phyloP scores from a whole-genome alignment of 2,797 vertebrate species.

The Eulemur rubriventer region DNA sequence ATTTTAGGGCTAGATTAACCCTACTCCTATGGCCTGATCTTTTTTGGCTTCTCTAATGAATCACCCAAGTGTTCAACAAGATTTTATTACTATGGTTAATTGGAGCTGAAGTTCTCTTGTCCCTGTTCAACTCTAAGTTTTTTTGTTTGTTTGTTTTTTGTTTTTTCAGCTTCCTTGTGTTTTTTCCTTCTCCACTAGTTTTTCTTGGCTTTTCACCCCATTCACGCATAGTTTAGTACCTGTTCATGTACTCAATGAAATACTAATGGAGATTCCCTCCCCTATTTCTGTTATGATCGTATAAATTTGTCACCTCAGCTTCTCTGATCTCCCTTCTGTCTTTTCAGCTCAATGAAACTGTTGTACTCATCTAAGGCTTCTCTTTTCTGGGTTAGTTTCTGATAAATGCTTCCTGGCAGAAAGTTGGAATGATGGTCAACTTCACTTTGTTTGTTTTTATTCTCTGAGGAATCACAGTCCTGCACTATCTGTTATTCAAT shows the following conservation, averaged over 20 bases:
- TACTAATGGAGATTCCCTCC: not conserved
- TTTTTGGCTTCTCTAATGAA: not conserved
- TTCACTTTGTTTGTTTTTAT: not conserved
- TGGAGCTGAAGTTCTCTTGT: not conserved
- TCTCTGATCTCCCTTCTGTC: not conserved
- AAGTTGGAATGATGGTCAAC: not conserved
- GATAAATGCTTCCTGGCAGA: not conserved
- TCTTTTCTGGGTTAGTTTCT: not conserved
- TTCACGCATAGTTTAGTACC: not conserved
- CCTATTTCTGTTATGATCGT: not conserved
- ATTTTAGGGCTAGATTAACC: not conserved
- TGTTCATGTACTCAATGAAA: not conserved
- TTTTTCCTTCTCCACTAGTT: not conserved
- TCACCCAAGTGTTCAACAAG: not conserved
- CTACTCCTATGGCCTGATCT: not conserved
- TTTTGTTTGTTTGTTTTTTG: too few species aligned
- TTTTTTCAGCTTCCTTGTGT: not conserved
- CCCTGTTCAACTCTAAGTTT: not conserved
- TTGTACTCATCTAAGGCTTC: not conserved
- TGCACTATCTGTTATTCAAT: not conserved
- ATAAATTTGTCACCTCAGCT: not conserved
- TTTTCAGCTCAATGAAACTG: not conserved
- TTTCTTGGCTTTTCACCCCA: not conserved
- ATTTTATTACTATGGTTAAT: not conserved
- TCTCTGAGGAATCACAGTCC: not conserved